Evolutionary conservation across 2,113 vertebrate genomes (phyloP).

Genomic region (Poeciliopsis turrubarensis): DNA sequence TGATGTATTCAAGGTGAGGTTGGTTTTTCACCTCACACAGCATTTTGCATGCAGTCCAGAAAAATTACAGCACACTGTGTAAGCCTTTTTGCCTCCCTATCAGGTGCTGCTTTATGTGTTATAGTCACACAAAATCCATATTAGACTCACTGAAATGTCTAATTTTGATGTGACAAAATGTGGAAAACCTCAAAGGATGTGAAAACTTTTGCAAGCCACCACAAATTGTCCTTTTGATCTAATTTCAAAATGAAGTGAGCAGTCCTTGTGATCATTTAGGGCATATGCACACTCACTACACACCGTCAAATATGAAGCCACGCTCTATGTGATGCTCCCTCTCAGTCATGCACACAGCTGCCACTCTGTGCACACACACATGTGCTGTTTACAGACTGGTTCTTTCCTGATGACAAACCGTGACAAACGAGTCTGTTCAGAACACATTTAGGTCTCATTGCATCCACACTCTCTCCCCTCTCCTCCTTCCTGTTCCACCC

Average conservation of each 20-base stretch:
- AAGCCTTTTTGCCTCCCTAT: neutral
- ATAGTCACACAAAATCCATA: too few species aligned
- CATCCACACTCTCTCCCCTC: neutral
- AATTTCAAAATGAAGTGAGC: slow-evolving; percentile 23
- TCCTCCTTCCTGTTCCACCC: neutral
- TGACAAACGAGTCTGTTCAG: slow-evolving; percentile 68
- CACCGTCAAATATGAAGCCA: slow-evolving; percentile 12
- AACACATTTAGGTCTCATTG: slow-evolving; percentile 61
- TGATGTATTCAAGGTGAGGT: too few species aligned
- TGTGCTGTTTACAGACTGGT: slow-evolving; percentile 42
- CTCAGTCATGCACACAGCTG: neutral
- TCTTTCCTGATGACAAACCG: slow-evolving; percentile 59
- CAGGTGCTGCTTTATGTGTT: too few species aligned
- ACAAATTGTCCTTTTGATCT: neutral
- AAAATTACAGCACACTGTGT: neutral
- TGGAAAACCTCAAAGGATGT: neutral
- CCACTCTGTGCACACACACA: slow-evolving; percentile 18
- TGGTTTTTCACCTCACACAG: too few species aligned
- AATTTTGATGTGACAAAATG: neutral
- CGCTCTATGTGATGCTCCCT: neutral
- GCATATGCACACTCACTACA: slow-evolving; percentile 28
- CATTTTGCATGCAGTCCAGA: too few species aligned
- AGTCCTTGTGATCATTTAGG: slow-evolving; percentile 39
- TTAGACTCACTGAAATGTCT: neutral
- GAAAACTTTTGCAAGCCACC: neutral